Percentiles rank a stretch among this genome's conserved stretches.
Evolutionary conservation across 1,140 invertebrate species (phyloP).

Genomic region (Drosophila kurseongensis): DNA sequence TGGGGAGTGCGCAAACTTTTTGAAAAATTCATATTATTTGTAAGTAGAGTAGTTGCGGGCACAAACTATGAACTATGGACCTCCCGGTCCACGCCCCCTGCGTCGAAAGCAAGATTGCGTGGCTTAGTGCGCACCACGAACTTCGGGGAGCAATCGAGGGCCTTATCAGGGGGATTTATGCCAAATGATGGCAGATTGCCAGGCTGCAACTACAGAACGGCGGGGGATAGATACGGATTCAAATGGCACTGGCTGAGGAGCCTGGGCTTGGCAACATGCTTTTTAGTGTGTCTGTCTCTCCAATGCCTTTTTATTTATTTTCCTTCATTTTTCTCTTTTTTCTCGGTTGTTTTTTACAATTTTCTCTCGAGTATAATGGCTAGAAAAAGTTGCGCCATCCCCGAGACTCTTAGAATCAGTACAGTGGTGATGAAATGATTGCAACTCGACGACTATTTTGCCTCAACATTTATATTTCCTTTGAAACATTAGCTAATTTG

Average conservation of each 20-base stretch:
- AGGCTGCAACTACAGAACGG: constrained; percentile 68
- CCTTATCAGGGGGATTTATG: constrained; percentile 76
- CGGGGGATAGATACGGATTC: constrained; percentile 42
- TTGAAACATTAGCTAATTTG: not conserved
- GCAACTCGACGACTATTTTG: no score
- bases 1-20: constrained; percentile 65
- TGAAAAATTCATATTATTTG: constrained; percentile 70
- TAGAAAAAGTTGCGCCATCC: constrained; percentile 66
- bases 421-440: constrained; percentile 36
- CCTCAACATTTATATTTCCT: no score
- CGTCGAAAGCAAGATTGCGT: constrained; percentile 53
- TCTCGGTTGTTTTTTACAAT: constrained; percentile 68
- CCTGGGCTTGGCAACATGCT: constrained; percentile 41
- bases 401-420: constrained; percentile 26
- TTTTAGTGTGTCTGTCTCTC: constrained; percentile 43
- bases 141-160: constrained; percentile 70
- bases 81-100: constrained; percentile 4
- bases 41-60: constrained; percentile 62
- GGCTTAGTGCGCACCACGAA: constrained; percentile 64
- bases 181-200: constrained; percentile 81
- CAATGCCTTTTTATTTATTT: constrained; percentile 62
- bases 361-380: constrained; percentile 65
- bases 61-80: constrained; percentile 57
- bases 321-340: constrained; percentile 53
- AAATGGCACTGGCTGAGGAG: constrained; percentile 33